A percentile compares a stretch with the other conserved stretches of the same genome.
phyloP scores from a whole-genome alignment of 2,113 vertebrate genomes.

The Eudorcas thomsonii region DNA sequence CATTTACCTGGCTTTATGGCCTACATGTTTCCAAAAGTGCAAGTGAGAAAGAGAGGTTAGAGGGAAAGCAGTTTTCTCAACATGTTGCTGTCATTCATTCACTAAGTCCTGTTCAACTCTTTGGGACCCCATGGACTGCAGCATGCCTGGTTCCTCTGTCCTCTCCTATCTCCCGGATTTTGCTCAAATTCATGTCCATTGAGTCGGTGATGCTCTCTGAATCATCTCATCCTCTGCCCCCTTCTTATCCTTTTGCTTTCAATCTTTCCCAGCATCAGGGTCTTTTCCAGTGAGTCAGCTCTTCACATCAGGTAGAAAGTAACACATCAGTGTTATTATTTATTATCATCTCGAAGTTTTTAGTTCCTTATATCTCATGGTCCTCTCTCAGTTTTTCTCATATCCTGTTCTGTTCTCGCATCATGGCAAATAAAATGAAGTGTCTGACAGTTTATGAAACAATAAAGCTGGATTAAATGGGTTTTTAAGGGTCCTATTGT shows the following conservation, averaged over 20 bases:
- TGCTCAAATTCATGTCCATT: not conserved
- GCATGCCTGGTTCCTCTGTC: not conserved
- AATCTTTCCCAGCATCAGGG: not conserved
- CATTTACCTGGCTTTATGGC: not conserved
- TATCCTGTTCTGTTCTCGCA: not conserved
- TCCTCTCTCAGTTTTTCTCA: not conserved
- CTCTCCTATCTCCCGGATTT: not conserved
- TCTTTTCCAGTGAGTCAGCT: not conserved
- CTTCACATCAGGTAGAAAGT: not conserved
- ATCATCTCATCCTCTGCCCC: not conserved
- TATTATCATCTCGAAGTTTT: not conserved
- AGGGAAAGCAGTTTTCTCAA: not conserved
- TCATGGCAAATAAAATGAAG: constrained; percentile 31
- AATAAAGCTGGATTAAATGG: constrained; percentile 27
- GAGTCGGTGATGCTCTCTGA: not conserved
- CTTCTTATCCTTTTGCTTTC: not conserved
- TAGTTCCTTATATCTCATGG: not conserved
- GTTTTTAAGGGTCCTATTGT: constrained; percentile 61
- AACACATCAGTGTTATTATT: not conserved
- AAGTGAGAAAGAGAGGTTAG: not conserved
- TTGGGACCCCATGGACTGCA: not conserved
- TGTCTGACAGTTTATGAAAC: constrained; percentile 17
- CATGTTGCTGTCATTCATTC: not conserved
- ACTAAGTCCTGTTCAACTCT: not conserved
- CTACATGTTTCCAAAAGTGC: not conserved